phyloP scores from a whole-genome alignment of 2,888 invertebrate genomes.

The Drosophila borborema region DNA sequence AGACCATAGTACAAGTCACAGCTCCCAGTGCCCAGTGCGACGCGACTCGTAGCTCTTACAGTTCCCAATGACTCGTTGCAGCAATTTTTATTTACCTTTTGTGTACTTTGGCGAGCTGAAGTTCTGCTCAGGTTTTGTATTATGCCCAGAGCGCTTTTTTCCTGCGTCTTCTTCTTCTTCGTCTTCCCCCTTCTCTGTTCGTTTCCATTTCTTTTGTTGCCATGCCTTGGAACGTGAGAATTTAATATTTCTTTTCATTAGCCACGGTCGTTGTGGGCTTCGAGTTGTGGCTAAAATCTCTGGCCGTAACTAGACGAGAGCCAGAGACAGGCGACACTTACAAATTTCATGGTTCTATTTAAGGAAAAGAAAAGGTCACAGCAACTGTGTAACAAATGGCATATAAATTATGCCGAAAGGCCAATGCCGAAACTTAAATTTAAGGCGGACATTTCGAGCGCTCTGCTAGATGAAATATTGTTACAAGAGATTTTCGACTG shows the following conservation, averaged over 20 bases:
- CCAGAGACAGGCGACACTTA: slow-evolving; percentile 58
- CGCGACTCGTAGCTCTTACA: slow-evolving; percentile 18
- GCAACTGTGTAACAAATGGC: slow-evolving; percentile 33
- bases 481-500: slow-evolving; percentile 9
- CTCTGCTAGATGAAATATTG: slow-evolving; percentile 14
- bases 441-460: slow-evolving; percentile 24
- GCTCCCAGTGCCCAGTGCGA: slow-evolving; percentile 6
- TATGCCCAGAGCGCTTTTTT: slow-evolving; percentile 41
- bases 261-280: slow-evolving; percentile 51
- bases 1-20: slow-evolving; percentile 47
- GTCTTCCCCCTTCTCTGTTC: slow-evolving; percentile 6
- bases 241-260: slow-evolving; percentile 81
- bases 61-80: slow-evolving; percentile 47
- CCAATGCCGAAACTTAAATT: slow-evolving; percentile 51
- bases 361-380: slow-evolving; percentile 38
- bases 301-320: slow-evolving; percentile 35
- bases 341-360: slow-evolving; percentile 65
- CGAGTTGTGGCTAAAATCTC: slow-evolving; percentile 29
- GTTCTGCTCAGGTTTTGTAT: slow-evolving; percentile 61
- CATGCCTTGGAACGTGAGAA: slow-evolving; percentile 74
- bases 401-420: slow-evolving; percentile 64
- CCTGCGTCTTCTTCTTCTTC: too few species aligned
- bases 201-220: slow-evolving; percentile 41
- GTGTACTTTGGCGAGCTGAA: slow-evolving; percentile 60
- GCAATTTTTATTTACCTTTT: slow-evolving; percentile 79